phyloP scores from a whole-genome alignment of 1,140 invertebrate genomes.

The Tetraneura akinire region DNA sequence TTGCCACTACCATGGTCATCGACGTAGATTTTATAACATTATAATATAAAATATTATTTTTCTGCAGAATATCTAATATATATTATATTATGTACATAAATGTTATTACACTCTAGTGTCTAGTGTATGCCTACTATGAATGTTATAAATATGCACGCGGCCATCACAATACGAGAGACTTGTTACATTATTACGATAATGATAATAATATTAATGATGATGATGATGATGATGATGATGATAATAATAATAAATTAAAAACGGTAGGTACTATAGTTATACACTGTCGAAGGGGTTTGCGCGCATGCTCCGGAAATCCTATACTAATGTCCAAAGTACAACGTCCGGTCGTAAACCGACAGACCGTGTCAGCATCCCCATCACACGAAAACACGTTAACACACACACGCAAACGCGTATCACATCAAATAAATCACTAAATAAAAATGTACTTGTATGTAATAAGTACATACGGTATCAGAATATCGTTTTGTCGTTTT shows the following conservation, averaged over 20 bases:
- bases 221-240: not conserved
- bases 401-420: not conserved
- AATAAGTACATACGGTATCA: not conserved
- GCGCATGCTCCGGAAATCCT: constrained; percentile 51
- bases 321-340: constrained; percentile 48
- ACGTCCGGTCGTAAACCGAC: constrained; percentile 37
- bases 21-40: too few species aligned
- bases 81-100: not conserved
- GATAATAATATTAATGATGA: not conserved
- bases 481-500: too few species aligned
- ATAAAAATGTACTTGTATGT: constrained; percentile 27
- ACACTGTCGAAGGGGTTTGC: constrained; percentile 33
- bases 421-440: constrained; percentile 43
- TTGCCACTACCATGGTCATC: not conserved
- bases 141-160: constrained; percentile 1
- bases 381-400: not conserved
- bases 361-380: constrained; percentile 50
- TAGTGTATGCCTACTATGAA: too few species aligned
- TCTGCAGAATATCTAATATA: too few species aligned
- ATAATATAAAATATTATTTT: too few species aligned
- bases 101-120: not conserved
- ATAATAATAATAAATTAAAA: not conserved
- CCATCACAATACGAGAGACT: constrained; percentile 16
- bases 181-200: constrained; percentile 42
- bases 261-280: too few species aligned